Evolutionary conservation across 2,113 vertebrate genomes (phyloP), one percentile per base, ranked within the genome.

Genomic region (Myotis lucifugus): DNA sequence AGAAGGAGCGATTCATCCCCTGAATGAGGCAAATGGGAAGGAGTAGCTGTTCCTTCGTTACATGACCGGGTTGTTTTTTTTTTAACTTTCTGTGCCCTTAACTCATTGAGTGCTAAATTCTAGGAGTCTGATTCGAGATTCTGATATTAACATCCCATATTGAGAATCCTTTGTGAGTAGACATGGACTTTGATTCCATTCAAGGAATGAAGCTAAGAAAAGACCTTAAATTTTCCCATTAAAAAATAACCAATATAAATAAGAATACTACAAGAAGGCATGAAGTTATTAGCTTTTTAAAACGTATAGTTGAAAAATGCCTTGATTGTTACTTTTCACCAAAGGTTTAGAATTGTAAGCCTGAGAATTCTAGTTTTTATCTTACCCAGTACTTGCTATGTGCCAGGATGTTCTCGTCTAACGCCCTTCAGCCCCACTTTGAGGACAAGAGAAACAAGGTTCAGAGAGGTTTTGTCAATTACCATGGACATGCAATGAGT

Each of bases 1-100:
- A 93, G 92, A 96, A 96, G 94, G 96, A 95, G 95, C 87, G 85
- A 70, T 95, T 97, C 92, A 93, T 88, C 54, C 96, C 85, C 94
- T 70, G 93, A 92, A 72, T 15, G 79, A 96, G 90, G 87, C 42
- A 12, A 85, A 92, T 4, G 81, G 95, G 76, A 84, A 95, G 67
- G 85, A 78, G 10, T 82, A 67, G 85, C 73, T 95, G 34, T 83
- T 92, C 78, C 88, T 74, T 46, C 2, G 17, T 78, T 15, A 29
- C 50, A 84, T 8, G 92, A 88, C 56, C 56, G 10, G 54, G 42
- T 37, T 42, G 1, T 42, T 23, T 52, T 86, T 85, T 1, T 88
- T 0, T 42, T 85, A 59, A 23, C 77, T 93, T 90, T 46, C 74
- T 83, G 42, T 88, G 42, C 50, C 83, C 59, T 95, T 72, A 50